These are phyloP conservation scores for Hyalella azteca DNA, from an alignment of 2,888 invertebrate genomes.

Conservation along the genomic window DNA sequence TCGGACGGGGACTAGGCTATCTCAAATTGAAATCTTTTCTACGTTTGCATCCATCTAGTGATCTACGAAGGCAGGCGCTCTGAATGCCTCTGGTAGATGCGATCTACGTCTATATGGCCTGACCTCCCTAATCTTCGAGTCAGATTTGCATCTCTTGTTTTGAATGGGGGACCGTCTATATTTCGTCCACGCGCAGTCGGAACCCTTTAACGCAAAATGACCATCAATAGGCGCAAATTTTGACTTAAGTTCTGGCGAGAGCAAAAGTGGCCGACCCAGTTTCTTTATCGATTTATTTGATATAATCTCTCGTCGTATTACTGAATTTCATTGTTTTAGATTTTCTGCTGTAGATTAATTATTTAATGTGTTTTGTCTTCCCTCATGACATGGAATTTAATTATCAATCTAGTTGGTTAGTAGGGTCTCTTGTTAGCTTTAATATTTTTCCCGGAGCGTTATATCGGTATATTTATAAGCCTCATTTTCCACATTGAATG, in stretches of 20 bases:
- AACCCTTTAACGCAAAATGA: background rate
- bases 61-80: background rate
- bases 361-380: no score
- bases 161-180: background rate
- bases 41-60: background rate
- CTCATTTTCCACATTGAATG: no score
- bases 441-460: no score
- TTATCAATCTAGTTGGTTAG: no score
- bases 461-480: no score
- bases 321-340: background rate
- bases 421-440: no score
- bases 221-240: no score
- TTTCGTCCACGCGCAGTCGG: background rate
- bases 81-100: constrained; percentile 2
- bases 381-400: no score
- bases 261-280: background rate
- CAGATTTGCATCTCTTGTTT: constrained; percentile 19
- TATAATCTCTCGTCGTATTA: background rate
- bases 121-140: constrained; percentile 1
- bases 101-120: constrained; percentile 9
- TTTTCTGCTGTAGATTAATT: no score
- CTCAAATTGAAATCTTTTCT: constrained; percentile 30
- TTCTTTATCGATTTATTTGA: background rate
- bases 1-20: background rate
- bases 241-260: background rate